These are phyloP conservation scores for Spatula clypeata DNA, from an alignment of 2,797 vertebrate species.

Conservation along the genomic window DNA sequence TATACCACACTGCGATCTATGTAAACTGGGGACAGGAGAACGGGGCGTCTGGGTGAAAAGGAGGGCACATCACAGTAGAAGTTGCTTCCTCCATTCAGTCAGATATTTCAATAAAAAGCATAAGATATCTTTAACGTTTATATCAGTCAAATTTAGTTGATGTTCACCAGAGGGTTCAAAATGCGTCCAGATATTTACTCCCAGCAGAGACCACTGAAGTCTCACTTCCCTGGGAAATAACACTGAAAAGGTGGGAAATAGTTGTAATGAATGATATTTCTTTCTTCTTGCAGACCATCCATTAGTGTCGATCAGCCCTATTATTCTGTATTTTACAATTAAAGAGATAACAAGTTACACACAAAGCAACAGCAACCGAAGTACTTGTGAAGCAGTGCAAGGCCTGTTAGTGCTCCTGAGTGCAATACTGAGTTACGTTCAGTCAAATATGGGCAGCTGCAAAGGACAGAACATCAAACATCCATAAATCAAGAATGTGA, in stretches of 20 bases:
- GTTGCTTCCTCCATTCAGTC: neutral
- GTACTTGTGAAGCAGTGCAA: neutral
- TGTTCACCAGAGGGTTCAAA: neutral
- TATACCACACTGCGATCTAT: neutral
- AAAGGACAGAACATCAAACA: neutral
- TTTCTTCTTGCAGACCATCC: neutral
- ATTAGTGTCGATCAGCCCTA: neutral
- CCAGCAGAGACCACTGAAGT: neutral
- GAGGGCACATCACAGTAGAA: neutral
- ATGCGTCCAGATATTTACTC: neutral
- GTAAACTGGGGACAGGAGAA: neutral
- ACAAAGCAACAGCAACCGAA: neutral
- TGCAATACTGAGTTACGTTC: neutral
- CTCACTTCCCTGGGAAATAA: neutral
- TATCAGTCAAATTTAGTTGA: neutral
- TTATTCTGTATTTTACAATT: neutral
- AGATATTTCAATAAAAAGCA: neutral
- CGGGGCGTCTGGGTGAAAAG: neutral
- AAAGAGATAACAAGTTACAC: neutral
- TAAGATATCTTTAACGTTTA: neutral
- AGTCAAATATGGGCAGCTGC: neutral
- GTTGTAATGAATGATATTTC: neutral
- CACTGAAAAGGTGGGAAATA: neutral
- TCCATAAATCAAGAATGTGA: neutral
- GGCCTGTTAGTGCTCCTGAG: neutral